These are phyloP conservation scores for Archips xylosteana DNA, from an alignment of 2,888 invertebrate species.

Conservation along the genomic window DNA sequence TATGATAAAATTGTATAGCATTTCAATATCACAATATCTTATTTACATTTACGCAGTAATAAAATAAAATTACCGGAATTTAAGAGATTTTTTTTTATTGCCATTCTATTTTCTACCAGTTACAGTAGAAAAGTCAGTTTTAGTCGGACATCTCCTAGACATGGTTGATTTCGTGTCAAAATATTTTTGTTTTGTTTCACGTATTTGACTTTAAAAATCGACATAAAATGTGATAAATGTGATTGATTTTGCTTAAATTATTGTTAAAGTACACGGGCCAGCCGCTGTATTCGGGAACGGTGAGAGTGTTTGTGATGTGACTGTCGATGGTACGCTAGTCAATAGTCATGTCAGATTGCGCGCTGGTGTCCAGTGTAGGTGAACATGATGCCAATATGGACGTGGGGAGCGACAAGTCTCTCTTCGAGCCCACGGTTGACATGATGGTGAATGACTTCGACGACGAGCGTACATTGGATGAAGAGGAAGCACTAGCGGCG, in stretches of 20 bases:
- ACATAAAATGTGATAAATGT: slow-evolving; percentile 64
- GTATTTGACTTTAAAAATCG: slow-evolving; percentile 56
- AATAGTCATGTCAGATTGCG: slow-evolving; percentile 84
- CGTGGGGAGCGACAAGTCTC: slow-evolving; percentile 83
- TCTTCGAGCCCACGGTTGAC: slow-evolving; percentile 97
- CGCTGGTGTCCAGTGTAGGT: slow-evolving; percentile 82
- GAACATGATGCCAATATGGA: slow-evolving; percentile 85
- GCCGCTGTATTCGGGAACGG: slow-evolving; percentile 53
- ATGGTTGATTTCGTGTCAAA: slow-evolving; percentile 72
- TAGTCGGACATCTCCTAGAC: slow-evolving; percentile 39
- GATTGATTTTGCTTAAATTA: slow-evolving; percentile 64
- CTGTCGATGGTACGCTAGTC: slow-evolving; percentile 56
- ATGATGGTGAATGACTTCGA: slow-evolving; percentile 99
- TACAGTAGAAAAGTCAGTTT: not conserved
- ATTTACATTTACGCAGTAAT: too few species aligned
- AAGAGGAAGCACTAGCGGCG: slow-evolving; percentile 97
- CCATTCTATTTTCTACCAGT: not conserved
- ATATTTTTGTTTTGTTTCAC: slow-evolving; percentile 81
- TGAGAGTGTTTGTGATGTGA: slow-evolving; percentile 68
- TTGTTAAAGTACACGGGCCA: slow-evolving; percentile 50
- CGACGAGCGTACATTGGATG: slow-evolving; percentile 98
- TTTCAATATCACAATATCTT: too few species aligned
- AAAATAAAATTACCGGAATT: too few species aligned
- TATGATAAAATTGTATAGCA: too few species aligned
- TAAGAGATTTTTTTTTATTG: not conserved